These are phyloP conservation scores for Lottia scabra DNA, from an alignment of 2,888 invertebrate species.

Conservation along the genomic window DNA sequence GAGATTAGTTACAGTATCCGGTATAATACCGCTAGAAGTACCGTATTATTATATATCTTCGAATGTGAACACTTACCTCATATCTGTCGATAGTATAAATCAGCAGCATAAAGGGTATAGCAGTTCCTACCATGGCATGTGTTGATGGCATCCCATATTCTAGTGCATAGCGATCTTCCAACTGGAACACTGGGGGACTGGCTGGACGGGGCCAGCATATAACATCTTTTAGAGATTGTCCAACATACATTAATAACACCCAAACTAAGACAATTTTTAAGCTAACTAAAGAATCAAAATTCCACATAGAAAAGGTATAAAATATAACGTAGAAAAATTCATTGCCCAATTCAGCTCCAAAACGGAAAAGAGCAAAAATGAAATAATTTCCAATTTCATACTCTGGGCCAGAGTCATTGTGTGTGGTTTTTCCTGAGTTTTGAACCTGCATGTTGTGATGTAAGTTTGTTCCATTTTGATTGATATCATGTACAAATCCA, in stretches of 20 bases:
- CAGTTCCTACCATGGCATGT: slow-evolving; percentile 90
- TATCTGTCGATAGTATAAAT: slow-evolving; percentile 70
- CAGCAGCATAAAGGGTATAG: slow-evolving; percentile 87
- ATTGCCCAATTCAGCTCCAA: slow-evolving; percentile 90
- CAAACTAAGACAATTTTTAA: slow-evolving; percentile 76
- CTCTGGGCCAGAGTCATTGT: slow-evolving; percentile 2
- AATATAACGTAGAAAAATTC: slow-evolving; percentile 92
- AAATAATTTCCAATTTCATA: slow-evolving; percentile 64
- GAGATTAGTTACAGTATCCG: too few species aligned
- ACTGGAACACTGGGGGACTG: slow-evolving; percentile 82
- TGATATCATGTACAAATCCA: neutral
- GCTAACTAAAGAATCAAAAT: slow-evolving; percentile 88
- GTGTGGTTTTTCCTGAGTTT: neutral
- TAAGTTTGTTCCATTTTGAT: slow-evolving; percentile 7
- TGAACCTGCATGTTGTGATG: neutral
- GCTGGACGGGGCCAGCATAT: slow-evolving; percentile 83
- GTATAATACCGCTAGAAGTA: too few species aligned
- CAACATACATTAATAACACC: slow-evolving; percentile 66
- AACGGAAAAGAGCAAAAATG: slow-evolving; percentile 86
- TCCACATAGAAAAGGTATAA: slow-evolving; percentile 95
- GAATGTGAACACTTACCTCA: slow-evolving; percentile 39
- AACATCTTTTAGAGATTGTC: slow-evolving; percentile 88
- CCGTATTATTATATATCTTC: too few species aligned
- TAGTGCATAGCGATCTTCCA: slow-evolving; percentile 89
- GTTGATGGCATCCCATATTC: slow-evolving; percentile 97